These are phyloP conservation scores for Phymorhynchus buccinoides DNA, from an alignment of 1,140 invertebrate genomes.

Conservation along the genomic window DNA sequence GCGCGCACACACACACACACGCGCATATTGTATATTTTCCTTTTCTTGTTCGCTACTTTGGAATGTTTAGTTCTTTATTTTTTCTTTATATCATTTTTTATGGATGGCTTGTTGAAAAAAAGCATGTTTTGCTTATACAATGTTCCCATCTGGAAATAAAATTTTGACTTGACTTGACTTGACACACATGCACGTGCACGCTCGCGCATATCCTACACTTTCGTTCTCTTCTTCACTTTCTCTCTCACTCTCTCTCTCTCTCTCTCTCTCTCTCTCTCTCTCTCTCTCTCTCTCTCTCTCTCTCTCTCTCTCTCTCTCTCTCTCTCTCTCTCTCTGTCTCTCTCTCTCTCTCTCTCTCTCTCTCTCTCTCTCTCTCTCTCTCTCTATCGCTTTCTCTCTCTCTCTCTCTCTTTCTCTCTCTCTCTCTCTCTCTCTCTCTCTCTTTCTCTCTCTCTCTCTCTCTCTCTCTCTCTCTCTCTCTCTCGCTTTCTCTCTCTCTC, in stretches of 20 bases:
- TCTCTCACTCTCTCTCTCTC: too few relatives aligned
- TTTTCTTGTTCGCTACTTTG: too few relatives aligned
- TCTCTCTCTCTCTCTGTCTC: not conserved
- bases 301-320: not conserved
- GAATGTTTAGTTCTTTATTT: too few relatives aligned
- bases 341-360: too few relatives aligned
- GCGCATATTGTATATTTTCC: not conserved
- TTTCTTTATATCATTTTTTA: too few relatives aligned
- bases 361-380: not conserved
- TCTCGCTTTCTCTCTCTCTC: not conserved
- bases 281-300: not conserved
- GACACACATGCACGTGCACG: too few relatives aligned
- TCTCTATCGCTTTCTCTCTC: not conserved
- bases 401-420: not conserved
- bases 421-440: not conserved
- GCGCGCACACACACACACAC: not conserved
- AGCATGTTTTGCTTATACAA: too few relatives aligned
- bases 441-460: not conserved
- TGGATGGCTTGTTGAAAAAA: too few relatives aligned
- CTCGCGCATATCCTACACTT: not conserved
- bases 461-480: too few relatives aligned
- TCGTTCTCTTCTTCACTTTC: not conserved
- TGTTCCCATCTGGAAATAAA: too few relatives aligned
- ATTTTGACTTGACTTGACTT: too few relatives aligned
- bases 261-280: not conserved